Percentiles rank a stretch among this genome's conserved stretches.
Conservation (phyloP, 1,140 invertebrate species). For the Cydia splendana region DNA sequence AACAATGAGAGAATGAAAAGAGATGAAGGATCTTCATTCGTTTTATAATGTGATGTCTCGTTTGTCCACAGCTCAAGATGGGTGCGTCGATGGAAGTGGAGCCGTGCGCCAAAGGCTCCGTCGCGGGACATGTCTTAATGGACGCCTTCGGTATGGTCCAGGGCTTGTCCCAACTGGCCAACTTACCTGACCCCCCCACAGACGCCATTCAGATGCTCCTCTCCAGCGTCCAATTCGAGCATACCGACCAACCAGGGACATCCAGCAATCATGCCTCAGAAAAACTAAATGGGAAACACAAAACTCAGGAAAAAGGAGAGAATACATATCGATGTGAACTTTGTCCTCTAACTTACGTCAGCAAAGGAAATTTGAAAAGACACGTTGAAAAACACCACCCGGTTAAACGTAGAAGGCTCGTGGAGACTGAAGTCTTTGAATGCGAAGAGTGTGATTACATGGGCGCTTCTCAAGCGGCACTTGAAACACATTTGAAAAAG, state of each 20-base stretch:
- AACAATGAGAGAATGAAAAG: too few species aligned
- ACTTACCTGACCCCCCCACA: neutral
- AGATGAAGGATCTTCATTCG: too few species aligned
- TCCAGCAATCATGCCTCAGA: neutral
- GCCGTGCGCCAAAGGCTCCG: neutral
- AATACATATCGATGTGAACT: neutral
- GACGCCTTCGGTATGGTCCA: neutral
- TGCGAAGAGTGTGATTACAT: neutral
- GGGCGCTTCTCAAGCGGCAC: neutral
- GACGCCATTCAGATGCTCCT: neutral
- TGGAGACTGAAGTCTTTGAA: neutral
- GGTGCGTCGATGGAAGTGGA: neutral
- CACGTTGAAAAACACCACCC: neutral
- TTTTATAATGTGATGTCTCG: neutral
- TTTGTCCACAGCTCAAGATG: slow-evolving; percentile 1
- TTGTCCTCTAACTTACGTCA: neutral
- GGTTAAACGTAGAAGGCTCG: neutral
- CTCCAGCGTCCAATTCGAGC: neutral
- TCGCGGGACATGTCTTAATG: neutral
- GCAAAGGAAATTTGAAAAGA: neutral
- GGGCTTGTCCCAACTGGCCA: neutral
- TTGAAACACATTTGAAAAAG: neutral
- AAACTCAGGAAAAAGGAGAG: neutral
- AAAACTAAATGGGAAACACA: neutral
- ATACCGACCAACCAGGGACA: neutral